Conservation (phyloP, 2,113 vertebrate genomes). For the Alligator mississippiensis region DNA sequence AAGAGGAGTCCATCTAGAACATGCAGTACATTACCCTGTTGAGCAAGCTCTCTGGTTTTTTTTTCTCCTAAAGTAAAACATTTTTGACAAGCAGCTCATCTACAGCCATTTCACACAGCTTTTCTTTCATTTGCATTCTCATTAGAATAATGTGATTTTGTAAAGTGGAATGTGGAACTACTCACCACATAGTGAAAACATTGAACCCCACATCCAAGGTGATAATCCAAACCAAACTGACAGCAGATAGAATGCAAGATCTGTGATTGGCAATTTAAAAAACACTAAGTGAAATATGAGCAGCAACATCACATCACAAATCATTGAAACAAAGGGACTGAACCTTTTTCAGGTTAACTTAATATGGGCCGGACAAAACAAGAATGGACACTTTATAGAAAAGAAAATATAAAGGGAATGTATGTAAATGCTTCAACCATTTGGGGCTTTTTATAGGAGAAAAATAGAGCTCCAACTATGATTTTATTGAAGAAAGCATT, state of each 20-base stretch:
- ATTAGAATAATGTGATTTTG: conserved; percentile 87
- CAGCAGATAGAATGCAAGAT: conserved; percentile 77
- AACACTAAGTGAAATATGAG: conserved; percentile 78
- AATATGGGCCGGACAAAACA: conserved; percentile 68
- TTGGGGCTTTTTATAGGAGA: conserved; percentile 7
- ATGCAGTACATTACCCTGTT: conserved; percentile 42
- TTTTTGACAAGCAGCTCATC: conserved; percentile 87
- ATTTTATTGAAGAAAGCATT: conserved; percentile 35
- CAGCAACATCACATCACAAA: conserved; percentile 78
- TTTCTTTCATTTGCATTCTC: conserved; percentile 89
- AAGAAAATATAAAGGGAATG: conserved; percentile 34
- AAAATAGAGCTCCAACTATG: conserved; percentile 5
- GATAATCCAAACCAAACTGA: conserved; percentile 73
- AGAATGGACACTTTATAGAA: conserved; percentile 63
- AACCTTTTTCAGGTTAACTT: conserved; percentile 75
- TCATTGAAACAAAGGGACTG: conserved; percentile 74
- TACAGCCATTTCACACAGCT: conserved; percentile 84
- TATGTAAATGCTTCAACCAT: conserved; percentile 32
- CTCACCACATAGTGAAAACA: conserved; percentile 55
- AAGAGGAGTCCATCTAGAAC: conserved; percentile 77
- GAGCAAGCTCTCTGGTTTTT: conserved; percentile 16
- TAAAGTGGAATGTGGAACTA: conserved; percentile 78
- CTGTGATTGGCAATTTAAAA: conserved; percentile 79
- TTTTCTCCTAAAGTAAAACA: conserved; percentile 77
- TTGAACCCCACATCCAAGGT: conserved; percentile 71